Base-by-base conservation (phyloP, 2,888 invertebrate genomes). In the Lomographa bimaculata region DNA sequence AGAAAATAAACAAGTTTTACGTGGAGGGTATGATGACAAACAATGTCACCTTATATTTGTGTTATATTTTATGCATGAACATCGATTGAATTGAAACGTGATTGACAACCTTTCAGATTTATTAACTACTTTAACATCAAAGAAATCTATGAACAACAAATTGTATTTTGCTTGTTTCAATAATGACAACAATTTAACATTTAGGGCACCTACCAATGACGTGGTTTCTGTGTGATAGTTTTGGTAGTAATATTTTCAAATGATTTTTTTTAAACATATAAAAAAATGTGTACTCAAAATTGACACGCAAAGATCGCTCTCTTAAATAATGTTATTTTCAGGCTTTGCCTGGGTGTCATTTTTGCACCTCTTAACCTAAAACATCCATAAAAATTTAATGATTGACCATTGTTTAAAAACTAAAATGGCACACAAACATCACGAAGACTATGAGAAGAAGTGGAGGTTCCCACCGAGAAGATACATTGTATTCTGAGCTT, bases 401-500 rank as follows among this genome's bases (percentile, higher is more conserved):
- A 5, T 37, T 18, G 5, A 28, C 9, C n/a, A n/a, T n/a, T n/a
- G n/a, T 58, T 64, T 64, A 73, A 29, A 54, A 60, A 50, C 52
- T 63, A 50, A 64, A 60, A 60, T 67, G 64, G 61, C 63, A 71
- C 55, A 71, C 42, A 49, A 69, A 59, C 54, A 64, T 49, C 44
- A 72, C 45, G 20, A 71, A 50, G 53, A 75, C 32, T 41, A 62
- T 30, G 23, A 70, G 43, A 41, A 64, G 47, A 60, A 47, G 48
- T 26, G 53, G 50, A 50, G 71, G 43, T 38, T 55, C 36, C 57
- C 54, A 60, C 46, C 60, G 64, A 35, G 47, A 34, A 24, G 79
- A 69, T 21, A 57, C 50, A 59, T 72, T 85, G 18, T 68, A 52
- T 56, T 83, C 72, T 20, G 71, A 58, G 43, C 80, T 81, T 53